phyloP scores from a whole-genome alignment of 37 sponge, comb jelly and placozoan genomes.

The Cladorhizidae sp. region DNA sequence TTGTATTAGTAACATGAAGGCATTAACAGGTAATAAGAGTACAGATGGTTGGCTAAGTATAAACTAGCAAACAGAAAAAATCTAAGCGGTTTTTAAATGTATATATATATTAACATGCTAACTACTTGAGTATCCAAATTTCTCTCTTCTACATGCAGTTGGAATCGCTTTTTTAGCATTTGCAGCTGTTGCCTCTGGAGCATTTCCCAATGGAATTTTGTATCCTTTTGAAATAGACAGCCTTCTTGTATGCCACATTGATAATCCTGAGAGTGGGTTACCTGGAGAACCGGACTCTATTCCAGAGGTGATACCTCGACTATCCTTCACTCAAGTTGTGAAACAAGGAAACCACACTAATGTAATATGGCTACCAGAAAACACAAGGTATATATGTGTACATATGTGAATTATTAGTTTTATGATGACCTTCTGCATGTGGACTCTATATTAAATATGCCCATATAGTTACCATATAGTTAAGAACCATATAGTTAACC shows the following conservation, averaged over 20 bases:
- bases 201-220: neutral
- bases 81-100: too few species aligned
- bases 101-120: too few species aligned
- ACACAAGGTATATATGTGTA: neutral
- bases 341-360: neutral
- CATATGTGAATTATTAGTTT: neutral
- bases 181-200: neutral
- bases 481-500: too few species aligned
- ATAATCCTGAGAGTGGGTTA: neutral
- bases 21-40: too few species aligned
- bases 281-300: neutral
- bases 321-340: neutral
- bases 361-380: conserved; percentile 1
- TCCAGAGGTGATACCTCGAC: conserved; percentile 1
- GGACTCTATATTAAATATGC: neutral
- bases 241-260: neutral
- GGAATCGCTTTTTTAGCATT: neutral
- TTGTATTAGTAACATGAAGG: too few species aligned
- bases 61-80: too few species aligned
- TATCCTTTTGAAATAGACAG: conserved; percentile 19
- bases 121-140: too few species aligned
- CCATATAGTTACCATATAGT: neutral
- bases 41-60: too few species aligned
- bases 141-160: neutral
- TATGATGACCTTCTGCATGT: neutral